Percentiles rank a stretch among this genome's conserved stretches.
Evolutionary conservation across 2,797 vertebrate species (phyloP).

Genomic region (Alectoris magna): DNA sequence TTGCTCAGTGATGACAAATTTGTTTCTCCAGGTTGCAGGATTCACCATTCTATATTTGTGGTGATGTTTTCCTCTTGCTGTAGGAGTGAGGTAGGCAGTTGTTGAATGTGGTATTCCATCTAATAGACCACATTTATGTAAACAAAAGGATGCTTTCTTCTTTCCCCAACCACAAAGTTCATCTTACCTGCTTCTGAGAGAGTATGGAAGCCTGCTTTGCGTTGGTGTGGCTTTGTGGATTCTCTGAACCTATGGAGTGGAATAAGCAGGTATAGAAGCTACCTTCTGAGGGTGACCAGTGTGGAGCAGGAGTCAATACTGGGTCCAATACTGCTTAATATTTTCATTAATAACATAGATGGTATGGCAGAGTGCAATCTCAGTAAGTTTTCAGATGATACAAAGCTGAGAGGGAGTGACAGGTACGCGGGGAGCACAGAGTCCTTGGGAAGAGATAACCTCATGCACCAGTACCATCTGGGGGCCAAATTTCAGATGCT

Average conservation of each 20-base stretch:
- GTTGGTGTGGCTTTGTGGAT: neutral
- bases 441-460: neutral
- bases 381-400: neutral
- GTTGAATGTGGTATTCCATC: neutral
- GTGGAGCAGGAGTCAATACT: neutral
- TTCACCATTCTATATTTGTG: neutral
- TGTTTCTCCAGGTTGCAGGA: neutral
- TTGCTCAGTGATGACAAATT: neutral
- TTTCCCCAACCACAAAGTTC: neutral
- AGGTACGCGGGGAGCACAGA: neutral
- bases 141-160: neutral
- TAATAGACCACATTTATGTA: neutral
- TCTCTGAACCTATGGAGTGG: neutral
- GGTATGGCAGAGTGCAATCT: neutral
- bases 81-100: neutral
- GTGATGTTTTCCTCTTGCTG: neutral
- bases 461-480: neutral
- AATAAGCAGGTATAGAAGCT: neutral
- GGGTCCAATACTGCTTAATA: neutral
- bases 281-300: neutral
- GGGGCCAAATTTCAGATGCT: neutral
- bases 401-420: neutral
- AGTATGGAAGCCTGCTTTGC: neutral
- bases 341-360: neutral
- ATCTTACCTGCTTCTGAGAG: neutral